Conservation (phyloP, 2,888 invertebrate genomes). For the Yponomeuta evonymella region DNA sequence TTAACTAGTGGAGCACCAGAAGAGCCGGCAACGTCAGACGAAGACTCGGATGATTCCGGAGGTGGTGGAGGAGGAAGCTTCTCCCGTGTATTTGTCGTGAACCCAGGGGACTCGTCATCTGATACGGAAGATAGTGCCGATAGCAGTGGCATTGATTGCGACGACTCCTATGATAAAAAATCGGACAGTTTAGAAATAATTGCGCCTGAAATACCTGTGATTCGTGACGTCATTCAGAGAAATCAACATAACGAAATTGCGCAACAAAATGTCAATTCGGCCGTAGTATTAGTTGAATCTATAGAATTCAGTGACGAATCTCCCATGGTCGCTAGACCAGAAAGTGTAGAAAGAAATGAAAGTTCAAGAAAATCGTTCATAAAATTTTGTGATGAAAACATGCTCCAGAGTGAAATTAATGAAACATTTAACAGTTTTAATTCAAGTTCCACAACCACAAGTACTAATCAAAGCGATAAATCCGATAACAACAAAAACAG, state of each 20-base stretch:
- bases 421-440: constrained; percentile 66
- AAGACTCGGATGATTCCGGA: constrained; percentile 73
- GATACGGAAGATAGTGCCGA: constrained; percentile 77
- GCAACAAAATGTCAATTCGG: constrained; percentile 40
- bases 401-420: constrained; percentile 66
- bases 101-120: constrained; percentile 78
- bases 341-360: constrained; percentile 41
- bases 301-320: constrained; percentile 56
- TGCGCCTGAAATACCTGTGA: constrained; percentile 23
- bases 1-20: constrained; percentile 63
- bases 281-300: constrained; percentile 54
- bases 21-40: constrained; percentile 66
- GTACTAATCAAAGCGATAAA: constrained; percentile 44
- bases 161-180: constrained; percentile 78
- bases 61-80: constrained; percentile 74
- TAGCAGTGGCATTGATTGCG: constrained; percentile 77
- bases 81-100: constrained; percentile 82
- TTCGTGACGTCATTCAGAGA: constrained; percentile 31
- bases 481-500: constrained; percentile 43
- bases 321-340: constrained; percentile 45
- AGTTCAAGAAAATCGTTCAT: constrained; percentile 42
- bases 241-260: constrained; percentile 43
- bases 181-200: constrained; percentile 62
- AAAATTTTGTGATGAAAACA: constrained; percentile 61
- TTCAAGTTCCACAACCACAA: constrained; percentile 53